Conservation (phyloP, 2,797 vertebrate genomes). For the Pseudotriccus pelzelni region DNA sequence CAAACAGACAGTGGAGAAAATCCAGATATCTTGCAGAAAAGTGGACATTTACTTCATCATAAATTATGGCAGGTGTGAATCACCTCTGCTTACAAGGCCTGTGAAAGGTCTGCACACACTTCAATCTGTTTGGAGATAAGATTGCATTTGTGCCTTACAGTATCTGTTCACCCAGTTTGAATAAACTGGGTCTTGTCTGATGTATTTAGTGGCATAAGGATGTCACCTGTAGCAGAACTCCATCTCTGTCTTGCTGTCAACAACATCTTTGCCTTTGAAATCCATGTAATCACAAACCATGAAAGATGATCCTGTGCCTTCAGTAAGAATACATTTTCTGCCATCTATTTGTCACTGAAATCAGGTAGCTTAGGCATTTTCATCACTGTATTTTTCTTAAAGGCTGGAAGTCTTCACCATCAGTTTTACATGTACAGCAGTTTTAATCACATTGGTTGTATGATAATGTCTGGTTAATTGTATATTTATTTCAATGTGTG, state of each 20-base stretch:
- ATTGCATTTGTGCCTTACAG: neutral
- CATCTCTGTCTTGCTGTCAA: neutral
- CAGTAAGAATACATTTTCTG: neutral
- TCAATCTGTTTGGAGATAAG: neutral
- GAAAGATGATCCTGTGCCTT: neutral
- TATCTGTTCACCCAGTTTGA: neutral
- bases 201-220: neutral
- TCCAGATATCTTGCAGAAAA: neutral
- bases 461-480: neutral
- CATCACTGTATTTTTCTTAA: neutral
- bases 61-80: neutral
- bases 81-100: neutral
- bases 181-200: neutral
- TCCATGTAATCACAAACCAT: neutral
- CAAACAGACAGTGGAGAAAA: neutral
- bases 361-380: neutral
- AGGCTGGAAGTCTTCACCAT: neutral
- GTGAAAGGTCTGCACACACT: neutral
- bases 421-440: slow-evolving; percentile 6
- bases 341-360: neutral
- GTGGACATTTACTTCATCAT: neutral
- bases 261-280: neutral
- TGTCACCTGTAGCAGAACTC: neutral
- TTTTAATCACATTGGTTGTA: slow-evolving; percentile 18
- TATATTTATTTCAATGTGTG: slow-evolving; percentile 65